Evolutionary conservation across 2,888 invertebrate genomes (phyloP).

Genomic region (Drosophila anomalipes): DNA sequence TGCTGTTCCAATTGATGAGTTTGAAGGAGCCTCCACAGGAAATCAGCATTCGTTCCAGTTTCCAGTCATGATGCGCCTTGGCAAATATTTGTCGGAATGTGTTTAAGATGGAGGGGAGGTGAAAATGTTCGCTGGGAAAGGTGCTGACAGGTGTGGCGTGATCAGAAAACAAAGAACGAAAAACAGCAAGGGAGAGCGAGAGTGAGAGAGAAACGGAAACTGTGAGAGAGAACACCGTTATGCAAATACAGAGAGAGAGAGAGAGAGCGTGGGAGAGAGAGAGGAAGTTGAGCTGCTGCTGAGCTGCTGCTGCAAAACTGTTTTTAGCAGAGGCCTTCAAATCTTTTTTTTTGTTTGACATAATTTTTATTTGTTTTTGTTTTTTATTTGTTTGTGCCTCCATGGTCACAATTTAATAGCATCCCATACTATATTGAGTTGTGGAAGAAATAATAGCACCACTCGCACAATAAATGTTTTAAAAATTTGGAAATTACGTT

Average conservation of each 20-base stretch:
- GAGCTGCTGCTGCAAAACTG: background rate
- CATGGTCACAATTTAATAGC: background rate
- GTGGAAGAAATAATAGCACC: background rate
- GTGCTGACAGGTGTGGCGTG: constrained; percentile 1
- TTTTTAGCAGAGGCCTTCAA: constrained; percentile 25
- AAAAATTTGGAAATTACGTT: background rate
- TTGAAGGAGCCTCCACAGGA: constrained; percentile 14
- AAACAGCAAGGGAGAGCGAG: background rate
- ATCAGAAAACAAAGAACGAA: background rate
- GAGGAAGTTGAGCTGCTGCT: background rate
- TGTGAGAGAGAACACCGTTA: background rate
- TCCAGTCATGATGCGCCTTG: background rate
- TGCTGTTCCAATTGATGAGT: constrained; percentile 26
- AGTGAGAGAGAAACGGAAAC: background rate
- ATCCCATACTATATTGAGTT: background rate
- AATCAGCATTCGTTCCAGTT: background rate
- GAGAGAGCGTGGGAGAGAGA: background rate
- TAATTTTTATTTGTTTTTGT: background rate
- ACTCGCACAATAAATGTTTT: background rate
- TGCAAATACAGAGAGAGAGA: background rate
- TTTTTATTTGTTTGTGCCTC: background rate
- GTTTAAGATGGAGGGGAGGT: background rate
- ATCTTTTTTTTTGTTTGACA: background rate
- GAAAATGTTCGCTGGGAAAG: background rate
- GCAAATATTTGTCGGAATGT: background rate